Conservation (phyloP, 2,797 vertebrate species). For the Meriones psammophilus region DNA sequence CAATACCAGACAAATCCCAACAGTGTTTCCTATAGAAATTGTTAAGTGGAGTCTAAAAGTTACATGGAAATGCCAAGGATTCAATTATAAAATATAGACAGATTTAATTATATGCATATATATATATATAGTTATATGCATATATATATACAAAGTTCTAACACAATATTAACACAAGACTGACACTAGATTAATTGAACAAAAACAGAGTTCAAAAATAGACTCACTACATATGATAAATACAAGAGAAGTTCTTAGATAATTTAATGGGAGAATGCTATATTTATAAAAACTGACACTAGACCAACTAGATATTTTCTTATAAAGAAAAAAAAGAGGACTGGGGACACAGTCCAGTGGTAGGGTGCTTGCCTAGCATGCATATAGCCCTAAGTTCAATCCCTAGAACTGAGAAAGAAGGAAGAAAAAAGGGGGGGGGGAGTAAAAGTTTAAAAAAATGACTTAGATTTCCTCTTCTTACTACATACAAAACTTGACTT, state of each 20-base stretch:
- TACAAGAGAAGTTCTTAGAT: background rate
- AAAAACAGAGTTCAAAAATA: conserved; percentile 45
- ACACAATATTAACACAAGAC: background rate
- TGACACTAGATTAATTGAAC: background rate
- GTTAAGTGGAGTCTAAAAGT: background rate
- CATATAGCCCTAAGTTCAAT: background rate
- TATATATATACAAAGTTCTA: background rate
- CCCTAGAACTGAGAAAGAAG: background rate
- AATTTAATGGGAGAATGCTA: background rate
- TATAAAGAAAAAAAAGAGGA: background rate
- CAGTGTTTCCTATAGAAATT: background rate
- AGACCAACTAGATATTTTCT: background rate
- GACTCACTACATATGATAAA: background rate
- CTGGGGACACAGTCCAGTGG: too few species aligned
- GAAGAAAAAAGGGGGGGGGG: too few species aligned
- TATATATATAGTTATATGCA: too few species aligned
- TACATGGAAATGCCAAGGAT: background rate
- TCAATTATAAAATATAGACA: background rate
- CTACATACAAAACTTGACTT: conserved; percentile 20
- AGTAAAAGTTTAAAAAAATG: background rate
- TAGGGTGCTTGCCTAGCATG: background rate
- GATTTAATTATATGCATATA: background rate
- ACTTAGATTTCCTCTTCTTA: background rate
- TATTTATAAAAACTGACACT: conserved; percentile 5
- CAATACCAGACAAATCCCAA: background rate